These are phyloP conservation scores for Cenopis cana DNA, from an alignment of 2,888 invertebrate species.

Conservation along the genomic window DNA sequence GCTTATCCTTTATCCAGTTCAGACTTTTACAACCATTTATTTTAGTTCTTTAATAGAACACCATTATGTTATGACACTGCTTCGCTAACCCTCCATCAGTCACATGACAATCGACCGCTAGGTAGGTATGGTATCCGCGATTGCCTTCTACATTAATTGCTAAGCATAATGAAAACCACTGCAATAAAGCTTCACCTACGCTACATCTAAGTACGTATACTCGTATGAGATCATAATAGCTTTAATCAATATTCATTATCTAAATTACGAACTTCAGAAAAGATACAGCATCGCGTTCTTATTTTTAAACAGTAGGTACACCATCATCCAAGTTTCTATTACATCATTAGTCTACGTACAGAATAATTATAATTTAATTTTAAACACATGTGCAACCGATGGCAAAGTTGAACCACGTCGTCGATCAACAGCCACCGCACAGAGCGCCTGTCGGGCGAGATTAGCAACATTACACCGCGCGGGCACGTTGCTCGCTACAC, in stretches of 20 bases:
- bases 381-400: constrained; percentile 32
- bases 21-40: no score
- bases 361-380: constrained; percentile 40
- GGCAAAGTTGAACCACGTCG: constrained; percentile 29
- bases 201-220: not conserved
- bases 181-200: not conserved
- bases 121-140: no score
- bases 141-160: no score
- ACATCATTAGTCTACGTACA: constrained; percentile 39
- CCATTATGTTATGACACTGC: not conserved
- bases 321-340: constrained; percentile 33
- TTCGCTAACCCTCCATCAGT: not conserved
- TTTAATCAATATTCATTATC: constrained; percentile 4
- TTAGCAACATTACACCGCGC: constrained; percentile 55
- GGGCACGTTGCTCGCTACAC: constrained; percentile 50
- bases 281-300: constrained; percentile 8
- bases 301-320: constrained; percentile 17
- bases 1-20: not conserved
- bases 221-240: not conserved
- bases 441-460: constrained; percentile 54
- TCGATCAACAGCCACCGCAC: constrained; percentile 31
- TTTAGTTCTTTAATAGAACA: not conserved
- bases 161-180: not conserved
- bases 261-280: not conserved
- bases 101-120: not conserved